Evolutionary conservation across 2,113 vertebrate genomes (phyloP).

Genomic region (Seriola aureovittata): DNA sequence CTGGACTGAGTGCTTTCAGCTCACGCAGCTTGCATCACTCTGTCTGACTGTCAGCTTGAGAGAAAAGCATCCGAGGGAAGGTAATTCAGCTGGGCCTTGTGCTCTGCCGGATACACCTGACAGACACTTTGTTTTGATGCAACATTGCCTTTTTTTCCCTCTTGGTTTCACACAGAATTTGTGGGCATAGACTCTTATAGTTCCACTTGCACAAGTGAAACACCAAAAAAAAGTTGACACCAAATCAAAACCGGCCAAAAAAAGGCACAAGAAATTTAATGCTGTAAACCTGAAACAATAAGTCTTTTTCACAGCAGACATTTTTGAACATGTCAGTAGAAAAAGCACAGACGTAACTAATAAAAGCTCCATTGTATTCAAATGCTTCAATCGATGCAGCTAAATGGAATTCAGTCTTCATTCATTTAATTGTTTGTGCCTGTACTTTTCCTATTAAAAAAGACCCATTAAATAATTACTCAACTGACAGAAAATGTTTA

Average conservation of each 20-base stretch:
- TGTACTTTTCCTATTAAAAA: too few species aligned
- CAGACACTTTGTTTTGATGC: not conserved
- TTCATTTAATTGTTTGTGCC: too few species aligned
- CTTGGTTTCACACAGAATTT: not conserved
- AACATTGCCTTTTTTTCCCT: not conserved
- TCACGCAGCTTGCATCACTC: constrained; percentile 24
- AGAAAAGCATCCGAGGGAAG: constrained; percentile 23
- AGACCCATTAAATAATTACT: too few species aligned
- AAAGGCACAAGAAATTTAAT: not conserved
- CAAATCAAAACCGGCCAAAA: not conserved
- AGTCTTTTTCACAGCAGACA: not conserved
- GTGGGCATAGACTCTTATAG: not conserved
- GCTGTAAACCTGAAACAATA: not conserved
- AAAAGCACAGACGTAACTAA: not conserved
- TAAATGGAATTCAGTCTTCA: not conserved
- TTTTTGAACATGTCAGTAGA: not conserved
- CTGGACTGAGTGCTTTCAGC: constrained; percentile 5
- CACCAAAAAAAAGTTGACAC: not conserved
- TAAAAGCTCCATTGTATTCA: not conserved
- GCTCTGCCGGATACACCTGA: constrained; percentile 1
- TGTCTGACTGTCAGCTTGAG: constrained; percentile 34
- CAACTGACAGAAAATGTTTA: too few species aligned
- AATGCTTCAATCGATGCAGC: too few species aligned
- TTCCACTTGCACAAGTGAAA: not conserved
- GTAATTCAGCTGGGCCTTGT: not conserved